Evolutionary conservation across 2,797 vertebrate genomes (phyloP), one percentile per base, ranked within the genome.

Genomic region (Acanthurus lineatus): DNA sequence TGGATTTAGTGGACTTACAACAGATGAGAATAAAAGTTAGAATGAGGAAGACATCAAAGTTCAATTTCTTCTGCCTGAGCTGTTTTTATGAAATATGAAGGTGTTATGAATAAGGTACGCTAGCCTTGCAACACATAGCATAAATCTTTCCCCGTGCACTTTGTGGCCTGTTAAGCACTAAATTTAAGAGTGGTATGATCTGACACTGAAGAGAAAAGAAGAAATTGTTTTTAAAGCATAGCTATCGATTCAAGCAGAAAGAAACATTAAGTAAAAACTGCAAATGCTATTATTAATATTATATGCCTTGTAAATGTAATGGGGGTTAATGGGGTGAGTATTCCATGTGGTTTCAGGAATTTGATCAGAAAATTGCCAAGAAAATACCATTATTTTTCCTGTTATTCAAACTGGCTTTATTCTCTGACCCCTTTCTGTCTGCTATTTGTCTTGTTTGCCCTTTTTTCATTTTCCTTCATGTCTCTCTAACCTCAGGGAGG

Each of bases 51-150:
- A 74, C 44, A 72, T 84, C 75, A 85, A 85, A 86, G 81, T 84
- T 79, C 67, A 81, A 76, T 80, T 81, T 81, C 63, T 79, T 83
- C 64, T 78, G 77, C 73, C 71, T 74, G 67, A 84, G 77, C 72
- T 81, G 78, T 73, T 82, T 82, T 82, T 79, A 81, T 84, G 73
- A 87, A 90, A 90, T 80, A 88, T 85, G 35, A 87, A 85, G 77
- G 79, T 66, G 61, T 77, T 83, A 76, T 83, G 86, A 84, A 87
- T 82, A 85, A 82, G 70, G 57, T 73, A 82, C 82, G 38, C 69
- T 20, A 64, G 73, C 69, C 69, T 83, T 25, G 80, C 83, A 84
- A 82, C 81, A 76, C 67, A 78, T 67, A 77, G 68, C 78, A 77
- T 88, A 87, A 77, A 90, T 83, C 85, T 83, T 73, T 70, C 65